Evolutionary conservation across 1,140 invertebrate genomes (phyloP).

Genomic region (Euura saliciscinereae): DNA sequence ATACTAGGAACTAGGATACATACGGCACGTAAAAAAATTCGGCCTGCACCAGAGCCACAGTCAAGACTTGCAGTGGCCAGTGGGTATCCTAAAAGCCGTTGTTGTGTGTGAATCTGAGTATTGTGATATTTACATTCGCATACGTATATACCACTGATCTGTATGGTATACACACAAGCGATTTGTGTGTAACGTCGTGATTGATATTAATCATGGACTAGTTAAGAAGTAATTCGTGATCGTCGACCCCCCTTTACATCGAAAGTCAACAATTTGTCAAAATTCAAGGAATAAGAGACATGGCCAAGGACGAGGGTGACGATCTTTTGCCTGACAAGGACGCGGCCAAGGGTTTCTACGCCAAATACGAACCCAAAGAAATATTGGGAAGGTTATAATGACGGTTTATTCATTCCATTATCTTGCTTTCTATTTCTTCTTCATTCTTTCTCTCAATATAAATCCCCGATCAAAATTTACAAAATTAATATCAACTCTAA

Average conservation of each 20-base stretch:
- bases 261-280: background rate
- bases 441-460: background rate
- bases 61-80: too few relatives aligned
- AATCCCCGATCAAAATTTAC: slow-evolving; percentile 10
- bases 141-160: too few relatives aligned
- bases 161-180: too few relatives aligned
- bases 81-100: too few relatives aligned
- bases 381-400: slow-evolving; percentile 87
- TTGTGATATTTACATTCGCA: too few relatives aligned
- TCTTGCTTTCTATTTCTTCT: background rate
- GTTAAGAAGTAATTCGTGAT: background rate
- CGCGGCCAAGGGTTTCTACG: slow-evolving; percentile 94
- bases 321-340: slow-evolving; percentile 87
- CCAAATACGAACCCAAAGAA: slow-evolving; percentile 98
- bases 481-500: background rate
- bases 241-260: too few relatives aligned
- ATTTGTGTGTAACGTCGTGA: background rate
- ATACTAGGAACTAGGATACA: too few relatives aligned
- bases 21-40: too few relatives aligned
- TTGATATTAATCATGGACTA: background rate
- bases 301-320: slow-evolving; percentile 83
- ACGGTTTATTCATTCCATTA: slow-evolving; percentile 15
- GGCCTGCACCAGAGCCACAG: too few relatives aligned
- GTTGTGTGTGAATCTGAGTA: too few relatives aligned
- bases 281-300: slow-evolving; percentile 39